A percentile compares a stretch with the other conserved stretches of the same genome.
Evolutionary conservation across 2,113 vertebrate genomes (phyloP).

Genomic region (Petaurus breviceps): DNA sequence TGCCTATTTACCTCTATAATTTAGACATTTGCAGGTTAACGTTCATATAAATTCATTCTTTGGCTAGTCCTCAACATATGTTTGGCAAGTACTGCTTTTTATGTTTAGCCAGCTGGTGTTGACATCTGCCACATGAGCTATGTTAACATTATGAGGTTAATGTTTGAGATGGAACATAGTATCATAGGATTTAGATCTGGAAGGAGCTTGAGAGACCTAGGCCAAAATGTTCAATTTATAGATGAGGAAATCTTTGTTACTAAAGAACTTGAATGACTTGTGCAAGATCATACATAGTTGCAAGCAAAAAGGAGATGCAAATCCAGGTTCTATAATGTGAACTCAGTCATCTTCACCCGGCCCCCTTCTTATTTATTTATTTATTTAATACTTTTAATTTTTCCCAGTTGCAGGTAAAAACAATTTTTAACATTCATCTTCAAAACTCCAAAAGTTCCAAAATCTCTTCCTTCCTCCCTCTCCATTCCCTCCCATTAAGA

Average conservation of each 20-base stretch:
- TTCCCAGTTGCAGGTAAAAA: too few relatives aligned
- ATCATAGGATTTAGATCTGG: background rate
- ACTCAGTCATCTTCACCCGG: background rate
- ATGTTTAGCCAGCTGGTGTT: background rate
- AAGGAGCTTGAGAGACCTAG: background rate
- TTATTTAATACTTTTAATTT: too few relatives aligned
- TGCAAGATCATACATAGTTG: background rate
- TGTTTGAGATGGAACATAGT: background rate
- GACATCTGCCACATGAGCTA: background rate
- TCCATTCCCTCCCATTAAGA: too few relatives aligned
- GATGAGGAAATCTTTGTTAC: background rate
- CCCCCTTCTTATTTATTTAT: too few relatives aligned
- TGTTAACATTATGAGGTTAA: constrained; percentile 3
- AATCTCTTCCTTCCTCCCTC: too few relatives aligned
- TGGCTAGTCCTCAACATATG: background rate
- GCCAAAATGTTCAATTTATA: background rate
- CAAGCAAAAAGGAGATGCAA: background rate
- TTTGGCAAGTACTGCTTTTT: background rate
- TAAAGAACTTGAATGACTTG: background rate
- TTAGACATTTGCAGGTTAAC: background rate
- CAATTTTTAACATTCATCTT: too few relatives aligned
- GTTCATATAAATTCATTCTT: background rate
- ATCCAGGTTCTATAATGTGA: background rate
- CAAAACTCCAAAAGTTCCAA: too few relatives aligned
- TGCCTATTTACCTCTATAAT: background rate